phyloP scores from a whole-genome alignment of 1,140 invertebrate species.

The Hirudo medicinalis region DNA sequence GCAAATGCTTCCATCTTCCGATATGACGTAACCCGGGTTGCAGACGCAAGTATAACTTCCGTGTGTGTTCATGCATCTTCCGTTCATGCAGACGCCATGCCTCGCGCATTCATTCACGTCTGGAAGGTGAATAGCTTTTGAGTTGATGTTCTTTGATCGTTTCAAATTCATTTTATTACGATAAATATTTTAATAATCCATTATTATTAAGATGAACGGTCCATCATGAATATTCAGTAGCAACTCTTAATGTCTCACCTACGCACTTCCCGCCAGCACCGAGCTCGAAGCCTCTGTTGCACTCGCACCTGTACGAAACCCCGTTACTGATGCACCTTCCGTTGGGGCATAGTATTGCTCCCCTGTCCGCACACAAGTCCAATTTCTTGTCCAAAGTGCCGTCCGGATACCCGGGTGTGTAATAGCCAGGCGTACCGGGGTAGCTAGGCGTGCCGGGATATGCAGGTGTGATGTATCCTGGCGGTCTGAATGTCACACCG shows the following conservation, averaged over 20 bases:
- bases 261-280: conserved; percentile 35
- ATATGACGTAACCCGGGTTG: conserved; percentile 32
- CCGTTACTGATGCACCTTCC: conserved; percentile 62
- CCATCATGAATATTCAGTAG: not conserved
- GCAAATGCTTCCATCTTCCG: conserved; percentile 46
- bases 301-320: conserved; percentile 58
- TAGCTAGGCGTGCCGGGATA: too few species aligned
- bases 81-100: conserved; percentile 49
- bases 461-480: too few species aligned
- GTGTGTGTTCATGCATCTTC: conserved; percentile 35
- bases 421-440: too few species aligned
- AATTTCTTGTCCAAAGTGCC: not conserved
- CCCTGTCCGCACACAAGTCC: conserved; percentile 51
- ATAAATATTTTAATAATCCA: too few species aligned
- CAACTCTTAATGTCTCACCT: not conserved
- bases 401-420: too few species aligned
- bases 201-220: not conserved
- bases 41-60: conserved; percentile 39
- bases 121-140: conserved; percentile 31
- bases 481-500: not conserved
- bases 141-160: not conserved
- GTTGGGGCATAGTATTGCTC: conserved; percentile 59
- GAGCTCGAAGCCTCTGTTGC: conserved; percentile 62
- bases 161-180: not conserved
- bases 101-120: conserved; percentile 72